Conservation (phyloP, 2,113 vertebrate genomes). For the Coturnix japonica region DNA sequence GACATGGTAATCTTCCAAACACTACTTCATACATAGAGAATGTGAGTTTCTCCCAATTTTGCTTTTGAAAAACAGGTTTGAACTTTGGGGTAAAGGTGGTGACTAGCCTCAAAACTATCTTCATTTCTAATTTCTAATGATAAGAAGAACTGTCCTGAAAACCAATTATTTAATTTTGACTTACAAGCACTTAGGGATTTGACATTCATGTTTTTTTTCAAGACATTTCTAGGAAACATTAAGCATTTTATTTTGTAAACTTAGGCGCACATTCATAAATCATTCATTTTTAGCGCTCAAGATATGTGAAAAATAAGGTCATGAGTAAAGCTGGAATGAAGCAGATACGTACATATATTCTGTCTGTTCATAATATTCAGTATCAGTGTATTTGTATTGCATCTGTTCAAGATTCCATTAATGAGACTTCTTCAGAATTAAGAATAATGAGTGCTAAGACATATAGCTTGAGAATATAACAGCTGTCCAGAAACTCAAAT, state of each 20-base stretch:
- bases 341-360: neutral
- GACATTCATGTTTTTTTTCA: constrained; percentile 8
- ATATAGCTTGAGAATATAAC: neutral
- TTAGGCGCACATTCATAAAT: constrained; percentile 17
- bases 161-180: constrained; percentile 45
- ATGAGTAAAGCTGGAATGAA: constrained; percentile 14
- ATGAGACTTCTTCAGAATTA: neutral
- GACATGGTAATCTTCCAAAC: constrained; percentile 23
- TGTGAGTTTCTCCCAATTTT: neutral
- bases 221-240: constrained; percentile 20
- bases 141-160: constrained; percentile 19
- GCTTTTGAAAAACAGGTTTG: constrained; percentile 29
- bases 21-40: neutral
- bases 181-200: neutral
- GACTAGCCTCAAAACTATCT: neutral
- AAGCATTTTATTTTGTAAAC: constrained; percentile 28
- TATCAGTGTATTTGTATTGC: neutral
- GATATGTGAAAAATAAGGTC: constrained; percentile 12
- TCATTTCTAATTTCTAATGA: neutral
- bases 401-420: neutral
- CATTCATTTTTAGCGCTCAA: neutral
- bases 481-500: neutral
- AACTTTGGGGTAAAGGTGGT: neutral
- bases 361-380: neutral
- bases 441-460: neutral